Conservation (phyloP, 2,797 vertebrate species). For the Crenichthys baileyi region DNA sequence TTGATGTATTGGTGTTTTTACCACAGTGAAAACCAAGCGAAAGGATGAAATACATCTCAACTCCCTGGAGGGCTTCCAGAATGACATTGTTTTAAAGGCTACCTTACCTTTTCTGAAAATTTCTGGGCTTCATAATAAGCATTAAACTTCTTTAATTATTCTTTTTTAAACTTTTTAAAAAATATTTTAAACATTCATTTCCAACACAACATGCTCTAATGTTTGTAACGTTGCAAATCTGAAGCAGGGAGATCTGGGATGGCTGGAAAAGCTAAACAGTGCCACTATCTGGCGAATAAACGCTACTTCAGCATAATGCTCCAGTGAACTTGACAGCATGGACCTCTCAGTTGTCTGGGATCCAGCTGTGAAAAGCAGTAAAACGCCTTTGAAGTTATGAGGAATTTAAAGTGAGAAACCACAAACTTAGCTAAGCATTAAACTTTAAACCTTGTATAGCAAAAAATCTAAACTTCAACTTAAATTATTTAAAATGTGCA, state of each 20-base stretch:
- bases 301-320: constrained; percentile 42
- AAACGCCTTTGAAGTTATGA: constrained; percentile 53
- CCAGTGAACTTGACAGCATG: constrained; percentile 59
- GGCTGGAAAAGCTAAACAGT: constrained; percentile 37
- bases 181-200: not conserved
- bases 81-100: not conserved
- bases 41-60: not conserved
- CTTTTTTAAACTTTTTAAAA: not conserved
- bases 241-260: not conserved
- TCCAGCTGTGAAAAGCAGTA: constrained; percentile 60
- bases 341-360: constrained; percentile 12
- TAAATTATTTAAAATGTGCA: not conserved
- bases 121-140: not conserved
- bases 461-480: constrained; percentile 9
- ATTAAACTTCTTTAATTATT: not conserved
- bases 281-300: constrained; percentile 53
- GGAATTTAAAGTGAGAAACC: constrained; percentile 45
- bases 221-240: no score
- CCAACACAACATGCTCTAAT: not conserved
- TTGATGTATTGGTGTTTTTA: not conserved
- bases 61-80: not conserved
- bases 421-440: constrained; percentile 57
- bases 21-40: not conserved
- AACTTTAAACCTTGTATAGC: constrained; percentile 30
- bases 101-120: not conserved